Evolutionary conservation across 1,140 invertebrate genomes (phyloP), one percentile per base, ranked within the genome.

Genomic region (Diabrotica virgifera): DNA sequence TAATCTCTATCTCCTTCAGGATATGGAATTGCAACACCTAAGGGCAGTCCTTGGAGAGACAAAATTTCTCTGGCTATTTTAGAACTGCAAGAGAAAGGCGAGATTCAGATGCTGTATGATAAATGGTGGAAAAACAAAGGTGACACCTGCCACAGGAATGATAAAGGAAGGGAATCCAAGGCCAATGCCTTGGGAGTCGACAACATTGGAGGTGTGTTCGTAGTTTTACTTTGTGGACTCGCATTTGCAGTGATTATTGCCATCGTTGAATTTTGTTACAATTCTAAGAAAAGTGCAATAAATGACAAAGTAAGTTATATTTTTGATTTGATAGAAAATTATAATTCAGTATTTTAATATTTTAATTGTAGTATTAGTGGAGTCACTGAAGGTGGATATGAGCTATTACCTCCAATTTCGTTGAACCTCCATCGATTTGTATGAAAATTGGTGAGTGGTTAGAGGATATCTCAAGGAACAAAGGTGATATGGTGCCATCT

Each of bases 121-220:
- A 97, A 95, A 81, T 97, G 76, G 75, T 98, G 96, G 95, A 96
- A 97, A 80, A 93, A 95, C 75, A 93, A 92, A 0, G 94, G 92
- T 0, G 93, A 96, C 69, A 91, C 93, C 3, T 97, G 95, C 77
- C 92, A 90, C 69, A 82, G 92, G 65, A 92, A 94, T 70, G 93
- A 96, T 52, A 94, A 93, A 77, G 89, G 86, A 63, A 89, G 87
- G 74, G 89, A 90, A 72, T 87, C 84, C 53, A 90, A 90, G 77
- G 90, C 90, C 2, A 90, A 87, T 72, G 86, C 90, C 60, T 81
- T 97, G 14, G 94, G 93, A 6, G 89, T 97, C 54, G 91, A 93
- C 70, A 96, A 96, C 78, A 92, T 95, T 79, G 87, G 95, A 52
- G 96, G 96, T 38, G 91, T 98, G 6, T 98, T 98, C 55, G 73